Base-by-base conservation (phyloP, 2,888 invertebrate species). In the Tetranychus truncatus region DNA sequence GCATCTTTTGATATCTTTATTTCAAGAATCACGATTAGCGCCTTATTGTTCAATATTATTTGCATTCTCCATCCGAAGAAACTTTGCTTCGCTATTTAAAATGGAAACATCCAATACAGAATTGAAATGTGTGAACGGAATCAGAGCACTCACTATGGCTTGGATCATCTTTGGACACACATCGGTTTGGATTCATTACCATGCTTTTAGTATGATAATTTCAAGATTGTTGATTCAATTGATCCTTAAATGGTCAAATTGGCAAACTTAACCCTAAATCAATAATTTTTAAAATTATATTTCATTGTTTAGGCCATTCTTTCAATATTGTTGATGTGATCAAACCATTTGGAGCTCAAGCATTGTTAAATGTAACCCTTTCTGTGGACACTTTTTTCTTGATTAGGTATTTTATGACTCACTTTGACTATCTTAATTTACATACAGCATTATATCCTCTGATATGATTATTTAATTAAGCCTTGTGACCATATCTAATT, bases 341-440 rank as follows among this genome's bases (percentile, higher is more conserved):
- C 8, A 45, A 73, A 20, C 21, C 65, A 6, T 72, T 77, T 20
- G 21, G 80, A 5, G 81, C 82, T 77, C 81, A 82, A 77, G 79
- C 79, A 7, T 79, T 82, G 34, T 72, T 77, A 11, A 82, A 82
- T 77, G 82, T 80, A 5, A 79, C 80, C 6, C 79, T 81, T 1
- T 81, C 81, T 65, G 82, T 82, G 1, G 82, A 82, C 74, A 79
- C 81, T 0, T 82, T 82, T 77, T 82, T 82, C 75, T 72, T 80
- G 9, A 76, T 82, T 15, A 81, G 81, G 82, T 82, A 78, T 34
- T 34, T 3, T 3, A 34, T 3, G 34, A 34, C 3, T 24, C 2
- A 24, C 24, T 34, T 34, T 34, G 4, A 34, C 34, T 34, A 5
- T 34, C 34, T 34, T 34, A 34, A 34, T 34, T 34, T 34, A 34